A percentile compares a stretch with the other conserved stretches of the same genome.
phyloP scores from a whole-genome alignment of 2,888 invertebrate genomes.

The Brachyopa scutellaris region DNA sequence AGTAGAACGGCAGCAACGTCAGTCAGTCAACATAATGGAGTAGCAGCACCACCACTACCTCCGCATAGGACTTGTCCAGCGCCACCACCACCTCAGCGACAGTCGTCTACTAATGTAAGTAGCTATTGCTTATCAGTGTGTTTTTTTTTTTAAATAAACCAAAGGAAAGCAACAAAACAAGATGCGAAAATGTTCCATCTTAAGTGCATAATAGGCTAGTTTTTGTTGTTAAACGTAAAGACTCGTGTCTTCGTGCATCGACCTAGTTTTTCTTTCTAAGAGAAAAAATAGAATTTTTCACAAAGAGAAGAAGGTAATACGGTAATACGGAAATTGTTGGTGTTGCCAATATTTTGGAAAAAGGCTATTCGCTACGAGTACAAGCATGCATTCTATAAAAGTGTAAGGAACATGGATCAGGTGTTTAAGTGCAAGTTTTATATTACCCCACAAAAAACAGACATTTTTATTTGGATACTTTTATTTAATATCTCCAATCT shows the following conservation, averaged over 20 bases:
- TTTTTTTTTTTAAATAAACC: not conserved
- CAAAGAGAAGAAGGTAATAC: conserved; percentile 4
- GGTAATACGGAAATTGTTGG: no score
- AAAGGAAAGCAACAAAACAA: not conserved
- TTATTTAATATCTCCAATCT: no score
- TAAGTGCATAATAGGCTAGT: conserved; percentile 14
- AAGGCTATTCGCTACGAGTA: no score
- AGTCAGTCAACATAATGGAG: conserved; percentile 76
- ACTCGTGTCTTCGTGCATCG: conserved; percentile 41
- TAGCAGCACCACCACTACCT: conserved; percentile 80
- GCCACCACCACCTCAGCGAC: conserved; percentile 81
- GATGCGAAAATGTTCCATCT: conserved; percentile 27
- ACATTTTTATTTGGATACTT: no score
- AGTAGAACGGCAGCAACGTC: conserved; percentile 69
- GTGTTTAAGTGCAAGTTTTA: no score
- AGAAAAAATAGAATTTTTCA: not conserved
- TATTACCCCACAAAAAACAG: no score
- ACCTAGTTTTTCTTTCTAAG: conserved; percentile 37
- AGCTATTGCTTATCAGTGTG: conserved; percentile 10
- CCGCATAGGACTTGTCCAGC: conserved; percentile 81
- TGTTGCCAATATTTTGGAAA: no score
- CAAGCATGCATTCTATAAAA: no score
- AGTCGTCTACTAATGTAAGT: conserved; percentile 79
- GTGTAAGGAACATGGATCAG: no score
- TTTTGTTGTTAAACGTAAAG: not conserved